A percentile compares a stretch with the other conserved stretches of the same genome.
Evolutionary conservation across 92 coral and sea anemone genomes (phyloP).

Genomic region (Pocillopora meandrina): DNA sequence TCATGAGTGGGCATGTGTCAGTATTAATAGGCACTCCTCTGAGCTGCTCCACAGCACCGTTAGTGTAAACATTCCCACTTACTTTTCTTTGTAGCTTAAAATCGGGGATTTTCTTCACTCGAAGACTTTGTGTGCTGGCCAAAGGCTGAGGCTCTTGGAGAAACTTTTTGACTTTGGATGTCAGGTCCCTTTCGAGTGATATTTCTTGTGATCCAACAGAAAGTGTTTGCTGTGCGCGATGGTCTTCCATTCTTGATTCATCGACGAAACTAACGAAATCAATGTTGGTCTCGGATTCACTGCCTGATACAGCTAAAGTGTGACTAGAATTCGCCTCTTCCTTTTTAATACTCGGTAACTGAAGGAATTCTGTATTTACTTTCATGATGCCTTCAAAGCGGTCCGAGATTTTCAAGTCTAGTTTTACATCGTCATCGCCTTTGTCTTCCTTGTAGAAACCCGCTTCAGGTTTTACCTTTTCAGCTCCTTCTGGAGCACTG

Average conservation of each 20-base stretch:
- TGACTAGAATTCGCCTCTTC: no score
- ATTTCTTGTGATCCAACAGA: background rate
- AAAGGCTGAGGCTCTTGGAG: slow-evolving; percentile 44
- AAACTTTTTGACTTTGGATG: slow-evolving; percentile 34
- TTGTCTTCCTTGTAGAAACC: no score
- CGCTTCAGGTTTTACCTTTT: no score
- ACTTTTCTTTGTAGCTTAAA: background rate
- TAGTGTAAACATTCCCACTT: background rate
- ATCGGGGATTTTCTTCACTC: slow-evolving; percentile 17
- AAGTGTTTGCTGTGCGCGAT: background rate
- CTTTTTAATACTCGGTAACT: no score
- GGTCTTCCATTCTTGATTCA: background rate
- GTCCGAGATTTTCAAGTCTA: no score
- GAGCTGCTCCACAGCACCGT: background rate
- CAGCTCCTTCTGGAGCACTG: background rate
- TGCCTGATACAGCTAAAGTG: background rate
- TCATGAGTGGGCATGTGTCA: slow-evolving; percentile 42
- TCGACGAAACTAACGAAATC: background rate
- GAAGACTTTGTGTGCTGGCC: slow-evolving; percentile 40
- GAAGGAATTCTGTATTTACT: no score
- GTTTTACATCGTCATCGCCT: no score
- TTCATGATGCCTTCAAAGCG: no score
- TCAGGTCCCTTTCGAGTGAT: background rate
- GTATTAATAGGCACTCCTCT: slow-evolving; percentile 34
- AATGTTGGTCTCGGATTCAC: background rate